Evolutionary conservation across 2,113 vertebrate species (phyloP), one percentile per base, ranked within the genome.

Genomic region (Neogobius melanostomus): DNA sequence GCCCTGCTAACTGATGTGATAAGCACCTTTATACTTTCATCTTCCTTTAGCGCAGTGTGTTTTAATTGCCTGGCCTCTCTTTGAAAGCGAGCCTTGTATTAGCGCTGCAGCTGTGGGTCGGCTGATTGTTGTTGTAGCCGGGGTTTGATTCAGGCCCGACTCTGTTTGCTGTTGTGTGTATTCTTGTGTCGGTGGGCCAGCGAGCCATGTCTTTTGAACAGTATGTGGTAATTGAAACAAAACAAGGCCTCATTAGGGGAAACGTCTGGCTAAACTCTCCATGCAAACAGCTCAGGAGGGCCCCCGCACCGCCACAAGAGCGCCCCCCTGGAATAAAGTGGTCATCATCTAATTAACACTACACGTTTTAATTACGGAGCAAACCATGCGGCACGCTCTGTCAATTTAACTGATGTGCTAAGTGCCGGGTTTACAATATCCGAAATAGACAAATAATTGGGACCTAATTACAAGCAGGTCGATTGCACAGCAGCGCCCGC

Each of bases 401-500:
- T 99, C 97, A 98, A 98, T 97, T 97, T 97, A 98, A 98, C 96
- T 97, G 97, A 99, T 98, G 96, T 95, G 95, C 94, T 98, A 98
- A 98, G 96, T 97, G 96, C 95, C 95, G 17, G 95, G 95, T 98
- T 97, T 98, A 98, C 96, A 97, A 97, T 98, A 98, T 99, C 97
- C 96, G 95, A 99, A 98, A 99, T 95, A 97, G 95, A 99, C 97
- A 99, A 99, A 99, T 99, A 99, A 99, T 98, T 98, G 95, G 95
- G 96, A 95, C 97, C 94, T 99, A 99, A 99, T 99, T 98, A 98
- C 96, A 95, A 95, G 94, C 96, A 95, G 97, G 95, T 98, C 95
- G 97, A 95, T 95, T 96, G 96, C 96, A 95, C 96, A 96, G 93
- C 95, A 95, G 94, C 88, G 96, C 96, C 96, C 93, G 94, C 94